A percentile compares a stretch with the other conserved stretches of the same genome.
These are phyloP conservation scores for Takifugu flavidus DNA, from an alignment of 2,113 vertebrate species.

Conservation along the genomic window DNA sequence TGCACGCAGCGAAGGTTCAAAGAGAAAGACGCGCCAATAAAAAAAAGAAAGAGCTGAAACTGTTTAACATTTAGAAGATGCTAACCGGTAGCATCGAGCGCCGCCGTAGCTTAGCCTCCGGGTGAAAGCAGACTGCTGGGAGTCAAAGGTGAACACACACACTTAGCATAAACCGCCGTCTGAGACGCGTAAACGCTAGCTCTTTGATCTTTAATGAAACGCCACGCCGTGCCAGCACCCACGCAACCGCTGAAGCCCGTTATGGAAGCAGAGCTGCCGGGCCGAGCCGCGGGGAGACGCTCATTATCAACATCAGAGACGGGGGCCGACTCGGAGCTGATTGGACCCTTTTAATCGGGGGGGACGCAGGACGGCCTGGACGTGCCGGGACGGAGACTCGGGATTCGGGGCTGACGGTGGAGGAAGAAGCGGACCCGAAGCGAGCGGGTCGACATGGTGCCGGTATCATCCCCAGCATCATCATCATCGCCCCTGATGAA, in stretches of 20 bases:
- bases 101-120: slow-evolving; percentile 8
- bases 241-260: slow-evolving; percentile 46
- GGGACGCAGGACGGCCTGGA: slow-evolving; percentile 32
- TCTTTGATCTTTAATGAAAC: slow-evolving; percentile 71
- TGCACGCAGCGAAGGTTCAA: neutral
- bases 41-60: too few species aligned
- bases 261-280: slow-evolving; percentile 55
- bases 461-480: neutral
- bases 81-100: too few species aligned
- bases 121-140: slow-evolving; percentile 23
- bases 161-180: slow-evolving; percentile 37
- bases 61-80: too few species aligned
- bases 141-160: slow-evolving; percentile 34
- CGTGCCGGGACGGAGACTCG: slow-evolving; percentile 18
- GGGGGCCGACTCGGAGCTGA: slow-evolving; percentile 38
- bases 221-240: slow-evolving; percentile 31
- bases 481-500: neutral
- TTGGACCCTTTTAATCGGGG: slow-evolving; percentile 33
- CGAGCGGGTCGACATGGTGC: slow-evolving; percentile 46
- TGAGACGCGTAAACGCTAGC: slow-evolving; percentile 52
- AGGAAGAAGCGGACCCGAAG: slow-evolving; percentile 26
- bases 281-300: slow-evolving; percentile 46
- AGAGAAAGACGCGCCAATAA: neutral
- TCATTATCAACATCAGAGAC: slow-evolving; percentile 67
- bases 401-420: slow-evolving; percentile 9